phyloP scores from a whole-genome alignment of 2,113 vertebrate genomes.

The Pseudolaguvia tuberculata region DNA sequence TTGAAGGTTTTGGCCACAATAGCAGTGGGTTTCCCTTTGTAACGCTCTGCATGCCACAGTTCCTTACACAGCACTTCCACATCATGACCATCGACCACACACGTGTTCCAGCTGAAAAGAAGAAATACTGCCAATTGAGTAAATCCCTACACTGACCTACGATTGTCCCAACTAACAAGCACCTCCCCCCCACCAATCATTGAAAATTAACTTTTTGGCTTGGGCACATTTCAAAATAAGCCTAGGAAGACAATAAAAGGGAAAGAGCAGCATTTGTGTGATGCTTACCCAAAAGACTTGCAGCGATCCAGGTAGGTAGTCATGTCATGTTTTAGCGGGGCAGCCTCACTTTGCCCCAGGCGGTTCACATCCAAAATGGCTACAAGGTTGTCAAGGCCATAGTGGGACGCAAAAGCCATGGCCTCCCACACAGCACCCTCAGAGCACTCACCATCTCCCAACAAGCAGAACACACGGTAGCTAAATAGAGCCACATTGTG shows the following conservation, averaged over 20 bases:
- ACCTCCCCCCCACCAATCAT: no score
- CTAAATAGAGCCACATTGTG: conserved; percentile 50
- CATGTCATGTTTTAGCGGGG: conserved; percentile 70
- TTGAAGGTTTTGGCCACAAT: conserved; percentile 84
- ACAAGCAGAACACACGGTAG: conserved; percentile 81
- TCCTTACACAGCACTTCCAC: conserved; percentile 77
- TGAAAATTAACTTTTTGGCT: no score
- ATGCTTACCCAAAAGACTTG: conserved; percentile 80
- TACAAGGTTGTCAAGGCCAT: conserved; percentile 80
- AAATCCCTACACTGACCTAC: no score
- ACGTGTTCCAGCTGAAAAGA: conserved; percentile 77
- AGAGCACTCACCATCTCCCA: conserved; percentile 77
- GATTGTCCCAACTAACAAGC: no score
- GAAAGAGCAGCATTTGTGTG: not conserved
- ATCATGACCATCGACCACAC: conserved; percentile 78
- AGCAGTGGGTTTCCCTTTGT: conserved; percentile 77
- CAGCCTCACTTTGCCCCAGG: conserved; percentile 73
- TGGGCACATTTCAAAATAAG: no score
- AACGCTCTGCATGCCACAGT: conserved; percentile 74
- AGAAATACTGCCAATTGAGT: not conserved
- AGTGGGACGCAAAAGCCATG: conserved; percentile 81
- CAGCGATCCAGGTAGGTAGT: conserved; percentile 73
- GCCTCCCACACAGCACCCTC: conserved; percentile 86
- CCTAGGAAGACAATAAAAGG: no score
- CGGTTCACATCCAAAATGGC: conserved; percentile 80